Conservation (phyloP, 2,113 vertebrate species). For the Sebastes schlegelii region DNA sequence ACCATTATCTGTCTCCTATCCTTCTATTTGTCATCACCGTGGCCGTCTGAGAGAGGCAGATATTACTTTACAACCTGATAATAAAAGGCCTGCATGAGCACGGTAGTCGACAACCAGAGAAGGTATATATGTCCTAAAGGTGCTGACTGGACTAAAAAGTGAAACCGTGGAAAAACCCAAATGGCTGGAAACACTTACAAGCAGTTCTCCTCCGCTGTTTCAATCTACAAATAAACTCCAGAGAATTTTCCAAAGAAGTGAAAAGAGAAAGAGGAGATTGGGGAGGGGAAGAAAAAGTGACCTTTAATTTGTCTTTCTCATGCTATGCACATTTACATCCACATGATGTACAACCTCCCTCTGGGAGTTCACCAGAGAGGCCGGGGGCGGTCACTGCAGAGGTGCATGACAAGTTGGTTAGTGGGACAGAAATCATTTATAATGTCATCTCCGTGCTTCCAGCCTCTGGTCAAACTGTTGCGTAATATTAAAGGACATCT, state of each 20-base stretch:
- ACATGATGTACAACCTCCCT: neutral
- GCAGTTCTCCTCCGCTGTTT: conserved; percentile 73
- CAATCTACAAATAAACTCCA: conserved; percentile 81
- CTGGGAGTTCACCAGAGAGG: too few species aligned
- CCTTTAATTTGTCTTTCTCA: conserved; percentile 70
- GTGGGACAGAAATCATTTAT: too few species aligned
- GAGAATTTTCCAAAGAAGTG: conserved; percentile 80
- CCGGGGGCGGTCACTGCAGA: too few species aligned
- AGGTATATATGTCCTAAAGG: conserved; percentile 58
- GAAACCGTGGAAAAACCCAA: conserved; percentile 76
- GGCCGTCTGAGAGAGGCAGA: neutral
- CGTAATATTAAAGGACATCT: neutral
- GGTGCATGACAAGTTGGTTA: too few species aligned
- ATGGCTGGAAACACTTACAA: conserved; percentile 81
- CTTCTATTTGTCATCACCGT: conserved; percentile 2
- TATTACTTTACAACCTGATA: conserved; percentile 12
- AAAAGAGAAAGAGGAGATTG: conserved; percentile 44
- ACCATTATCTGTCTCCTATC: conserved; percentile 32
- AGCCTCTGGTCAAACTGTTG: neutral
- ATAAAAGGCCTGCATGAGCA: neutral
- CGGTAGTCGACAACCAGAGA: conserved; percentile 28
- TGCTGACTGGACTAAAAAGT: conserved; percentile 60
- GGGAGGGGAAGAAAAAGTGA: conserved; percentile 37
- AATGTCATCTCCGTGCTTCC: neutral
- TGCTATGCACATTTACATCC: conserved; percentile 56